Evolutionary conservation across 2,888 invertebrate species (phyloP), one percentile per base, ranked within the genome.

Genomic region (Carpatolechia fugitivella): DNA sequence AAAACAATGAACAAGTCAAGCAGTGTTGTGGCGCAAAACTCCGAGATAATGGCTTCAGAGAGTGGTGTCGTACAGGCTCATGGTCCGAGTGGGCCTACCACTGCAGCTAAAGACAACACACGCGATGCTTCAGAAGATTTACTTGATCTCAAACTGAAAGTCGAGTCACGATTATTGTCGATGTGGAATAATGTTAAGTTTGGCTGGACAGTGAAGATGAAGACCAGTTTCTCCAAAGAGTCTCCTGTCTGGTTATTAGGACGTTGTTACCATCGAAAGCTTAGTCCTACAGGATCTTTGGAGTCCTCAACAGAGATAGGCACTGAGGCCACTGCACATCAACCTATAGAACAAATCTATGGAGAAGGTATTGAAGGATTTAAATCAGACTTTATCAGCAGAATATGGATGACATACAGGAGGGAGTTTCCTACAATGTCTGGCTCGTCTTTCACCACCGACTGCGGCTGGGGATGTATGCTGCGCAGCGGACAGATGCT

Each of bases 381-480:
- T 74, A 95, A 95, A 72, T 92, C 93, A 51, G 97, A 97, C 76
- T 97, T 97, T 72, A 91, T 93, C 7, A 96, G 96, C 65, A 93
- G 94, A 66, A 80, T 97, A 49, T 97, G 97, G 97, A 93, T 97
- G 87, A 97, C 97, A 1, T 97, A 97, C 75, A 91, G 97, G 56
- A 91, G 95, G 66, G 97, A 97, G 82, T 97, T 98, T 78, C 96
- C 96, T 5, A 92, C 92, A 7, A 92, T 97, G 80, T 92, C 93
- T 72, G 96, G 95, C 16, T 95, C 97, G 1, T 93, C 92, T 59
- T 94, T 95, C 65, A 97, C 96, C 1, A 95, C 97, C 3, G 98
- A 98, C 78, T 97, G 97, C 82, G 98, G 98, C 3, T 98, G 98
- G 98, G 98, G 98, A 0, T 98, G 98, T 73, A 93, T 93, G 93